Evolutionary conservation across 2,797 vertebrate species (phyloP), one percentile per base, ranked within the genome.

Genomic region (Melanotaenia boesemani): DNA sequence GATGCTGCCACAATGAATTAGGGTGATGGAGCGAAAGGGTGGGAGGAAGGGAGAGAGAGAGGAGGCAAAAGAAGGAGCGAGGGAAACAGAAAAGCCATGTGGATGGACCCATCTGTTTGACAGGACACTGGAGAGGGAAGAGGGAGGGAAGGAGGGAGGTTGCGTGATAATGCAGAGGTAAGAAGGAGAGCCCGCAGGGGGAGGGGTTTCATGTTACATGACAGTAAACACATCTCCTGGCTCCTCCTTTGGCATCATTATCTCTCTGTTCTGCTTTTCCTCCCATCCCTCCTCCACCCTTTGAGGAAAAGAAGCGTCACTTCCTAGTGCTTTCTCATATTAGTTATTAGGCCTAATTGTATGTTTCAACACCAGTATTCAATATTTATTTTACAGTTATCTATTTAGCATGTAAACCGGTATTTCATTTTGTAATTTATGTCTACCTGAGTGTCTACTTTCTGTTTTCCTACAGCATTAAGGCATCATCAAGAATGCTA

Each of bases 1-100:
- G 68, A 83, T 76, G 54, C 79, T 92, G 92, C 59, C 91, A 90
- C 68, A 84, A 67, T 63, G 72, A 79, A 89, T 93, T 84, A 93
- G 90, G 59, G 76, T 75, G 88, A 92, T 82, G 86, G 79, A 78
- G 87, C 59, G 26, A 36, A 57, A 64, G 81, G 50, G 44, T 60
- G 70, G 39, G 57, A 66, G 67, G 44, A 41, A 48, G 48, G 63
- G 70, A 36, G 59, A 28, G 46, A 30, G 10, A 28, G 62, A 11
- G n/a, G 12, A 61, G 60, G 24, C 22, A 34, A 70, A 18, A 50
- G 62, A 62, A 65, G 66, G 69, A 57, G 80, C 4, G 80, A 61
- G 69, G 22, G 44, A 59, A 15, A 62, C 9, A 32, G 72, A 66
- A n/a, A 4, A 69, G 67, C 56, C 41, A 67, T 69, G 74, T 66